Evolutionary conservation across 2,888 invertebrate genomes (phyloP).

Genomic region (Tenthredo scrophulariae): DNA sequence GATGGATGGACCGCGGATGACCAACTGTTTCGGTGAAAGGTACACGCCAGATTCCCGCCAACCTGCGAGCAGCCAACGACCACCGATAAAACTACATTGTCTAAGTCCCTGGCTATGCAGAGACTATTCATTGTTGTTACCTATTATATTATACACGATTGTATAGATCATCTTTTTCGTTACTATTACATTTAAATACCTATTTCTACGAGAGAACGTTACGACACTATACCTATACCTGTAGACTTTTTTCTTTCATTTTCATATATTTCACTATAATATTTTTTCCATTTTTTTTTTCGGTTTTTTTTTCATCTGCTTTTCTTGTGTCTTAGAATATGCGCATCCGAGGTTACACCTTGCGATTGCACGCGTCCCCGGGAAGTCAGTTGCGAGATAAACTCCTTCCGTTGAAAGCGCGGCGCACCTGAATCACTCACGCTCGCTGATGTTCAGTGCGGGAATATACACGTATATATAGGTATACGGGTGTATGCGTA

Average conservation of each 20-base stretch:
- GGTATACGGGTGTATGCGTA: background rate
- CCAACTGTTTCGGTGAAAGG: constrained; percentile 55
- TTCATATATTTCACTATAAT: background rate
- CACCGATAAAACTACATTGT: constrained; percentile 39
- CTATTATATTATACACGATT: constrained; percentile 18
- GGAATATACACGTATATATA: background rate
- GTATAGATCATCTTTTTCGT: constrained; percentile 20
- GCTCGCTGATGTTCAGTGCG: background rate
- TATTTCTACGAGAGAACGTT: background rate
- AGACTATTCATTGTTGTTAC: constrained; percentile 43
- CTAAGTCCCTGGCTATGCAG: constrained; percentile 22
- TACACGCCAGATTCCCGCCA: constrained; percentile 16
- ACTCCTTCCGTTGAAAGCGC: constrained; percentile 37
- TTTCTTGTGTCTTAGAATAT: background rate
- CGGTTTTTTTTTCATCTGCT: background rate
- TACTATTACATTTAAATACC: constrained; percentile 31
- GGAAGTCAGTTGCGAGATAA: constrained; percentile 23
- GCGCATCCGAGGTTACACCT: background rate
- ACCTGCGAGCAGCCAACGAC: constrained; percentile 44
- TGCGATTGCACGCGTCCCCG: constrained; percentile 19
- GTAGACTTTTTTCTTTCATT: constrained; percentile 5
- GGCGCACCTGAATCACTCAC: constrained; percentile 14
- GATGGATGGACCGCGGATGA: constrained; percentile 54
- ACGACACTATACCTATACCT: background rate
- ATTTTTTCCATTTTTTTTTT: no score